phyloP scores from a whole-genome alignment of 2,797 vertebrate genomes.

The Chaetodon trifasciatus region DNA sequence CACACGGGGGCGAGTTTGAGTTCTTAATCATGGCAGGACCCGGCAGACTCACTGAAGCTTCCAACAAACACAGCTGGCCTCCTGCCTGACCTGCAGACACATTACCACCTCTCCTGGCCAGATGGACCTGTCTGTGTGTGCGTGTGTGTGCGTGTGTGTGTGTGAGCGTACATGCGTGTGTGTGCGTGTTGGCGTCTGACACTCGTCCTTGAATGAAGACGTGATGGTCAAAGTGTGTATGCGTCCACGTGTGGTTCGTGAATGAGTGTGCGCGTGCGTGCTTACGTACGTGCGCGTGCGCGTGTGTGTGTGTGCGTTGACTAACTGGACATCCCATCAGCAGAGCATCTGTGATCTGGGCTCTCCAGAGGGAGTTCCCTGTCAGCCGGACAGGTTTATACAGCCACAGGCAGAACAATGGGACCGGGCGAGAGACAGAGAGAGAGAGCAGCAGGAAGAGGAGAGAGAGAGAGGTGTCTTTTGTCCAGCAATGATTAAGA shows the following conservation, averaged over 20 bases:
- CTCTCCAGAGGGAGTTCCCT: slow-evolving; percentile 69
- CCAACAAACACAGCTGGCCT: slow-evolving; percentile 66
- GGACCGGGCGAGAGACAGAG: slow-evolving; percentile 21
- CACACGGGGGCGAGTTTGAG: slow-evolving; percentile 44
- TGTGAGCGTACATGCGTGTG: slow-evolving; percentile 36
- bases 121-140: slow-evolving; percentile 69
- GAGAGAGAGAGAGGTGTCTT: slow-evolving; percentile 78
- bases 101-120: slow-evolving; percentile 61
- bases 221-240: slow-evolving; percentile 71
- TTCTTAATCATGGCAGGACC: slow-evolving; percentile 71
- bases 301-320: slow-evolving; percentile 34
- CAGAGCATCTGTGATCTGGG: slow-evolving; percentile 75
- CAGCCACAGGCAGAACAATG: slow-evolving; percentile 33
- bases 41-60: slow-evolving; percentile 57
- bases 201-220: slow-evolving; percentile 76
- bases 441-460: slow-evolving; percentile 1
- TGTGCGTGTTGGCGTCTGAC: slow-evolving; percentile 46
- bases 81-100: slow-evolving; percentile 68
- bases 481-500: slow-evolving; percentile 93
- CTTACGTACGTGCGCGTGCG: too few relatives aligned
- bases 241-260: slow-evolving; percentile 35
- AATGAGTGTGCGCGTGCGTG: too few relatives aligned
- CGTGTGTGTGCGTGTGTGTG: slow-evolving; percentile 34
- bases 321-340: slow-evolving; percentile 73
- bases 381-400: slow-evolving; percentile 61